phyloP scores from a whole-genome alignment of 2,797 vertebrate species.

The Nothura maculosa region DNA sequence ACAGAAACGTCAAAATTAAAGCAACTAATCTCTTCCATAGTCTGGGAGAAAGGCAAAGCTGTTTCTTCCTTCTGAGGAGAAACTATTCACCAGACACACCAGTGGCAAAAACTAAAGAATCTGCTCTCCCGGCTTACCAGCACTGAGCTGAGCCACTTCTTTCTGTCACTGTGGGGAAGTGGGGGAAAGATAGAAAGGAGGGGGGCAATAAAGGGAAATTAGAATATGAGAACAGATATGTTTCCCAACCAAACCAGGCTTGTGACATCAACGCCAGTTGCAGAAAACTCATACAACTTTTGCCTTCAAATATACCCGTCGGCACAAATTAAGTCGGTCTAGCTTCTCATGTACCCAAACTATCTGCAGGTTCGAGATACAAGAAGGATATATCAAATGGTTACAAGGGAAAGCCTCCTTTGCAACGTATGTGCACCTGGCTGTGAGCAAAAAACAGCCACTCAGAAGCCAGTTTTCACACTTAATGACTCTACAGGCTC shows the following conservation, averaged over 20 bases:
- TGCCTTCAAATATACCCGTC: not conserved
- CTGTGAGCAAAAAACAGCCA: not conserved
- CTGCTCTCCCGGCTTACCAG: not conserved
- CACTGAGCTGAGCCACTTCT: not conserved
- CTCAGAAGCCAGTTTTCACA: not conserved
- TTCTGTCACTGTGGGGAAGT: no score
- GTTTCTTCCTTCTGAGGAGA: not conserved
- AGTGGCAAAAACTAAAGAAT: not conserved
- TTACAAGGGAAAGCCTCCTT: not conserved
- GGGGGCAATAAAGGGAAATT: not conserved
- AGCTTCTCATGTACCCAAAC: not conserved
- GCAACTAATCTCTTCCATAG: not conserved
- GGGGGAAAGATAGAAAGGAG: not conserved
- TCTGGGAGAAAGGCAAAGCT: not conserved
- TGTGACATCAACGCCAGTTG: not conserved
- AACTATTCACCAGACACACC: not conserved
- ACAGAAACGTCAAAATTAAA: not conserved
- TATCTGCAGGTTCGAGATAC: not conserved
- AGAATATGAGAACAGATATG: accelerated
- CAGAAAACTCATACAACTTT: not conserved
- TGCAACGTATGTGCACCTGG: accelerated
- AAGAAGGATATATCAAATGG: not conserved
- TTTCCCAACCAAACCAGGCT: accelerated
- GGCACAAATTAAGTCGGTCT: not conserved
- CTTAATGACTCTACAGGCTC: not conserved